phyloP scores from a whole-genome alignment of 2,797 vertebrate species.

The Cossypha dichroa region DNA sequence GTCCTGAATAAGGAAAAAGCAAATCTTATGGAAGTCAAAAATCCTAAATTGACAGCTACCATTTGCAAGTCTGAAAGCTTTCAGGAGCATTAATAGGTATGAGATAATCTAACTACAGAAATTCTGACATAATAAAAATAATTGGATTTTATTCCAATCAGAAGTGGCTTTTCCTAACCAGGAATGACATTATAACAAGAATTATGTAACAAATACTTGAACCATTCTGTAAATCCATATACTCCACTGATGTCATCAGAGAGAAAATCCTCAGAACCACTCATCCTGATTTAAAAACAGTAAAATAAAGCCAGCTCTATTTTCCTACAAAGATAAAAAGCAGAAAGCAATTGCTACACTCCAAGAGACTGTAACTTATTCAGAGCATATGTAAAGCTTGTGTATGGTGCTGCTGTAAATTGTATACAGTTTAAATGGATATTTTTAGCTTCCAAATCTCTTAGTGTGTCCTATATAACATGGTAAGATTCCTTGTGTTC shows the following conservation, averaged over 20 bases:
- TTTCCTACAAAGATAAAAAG: background rate
- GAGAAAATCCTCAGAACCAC: conserved; percentile 12
- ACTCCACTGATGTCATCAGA: background rate
- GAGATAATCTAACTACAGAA: background rate
- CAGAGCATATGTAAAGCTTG: background rate
- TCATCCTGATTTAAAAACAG: conserved; percentile 32
- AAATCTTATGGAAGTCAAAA: background rate
- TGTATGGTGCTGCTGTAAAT: background rate
- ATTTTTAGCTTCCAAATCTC: background rate
- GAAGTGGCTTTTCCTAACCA: background rate
- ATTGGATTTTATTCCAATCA: conserved; percentile 29
- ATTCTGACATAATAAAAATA: background rate
- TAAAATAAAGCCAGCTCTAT: conserved; percentile 15
- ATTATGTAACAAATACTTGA: conserved; percentile 12
- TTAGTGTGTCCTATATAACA: background rate
- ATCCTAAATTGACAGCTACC: background rate
- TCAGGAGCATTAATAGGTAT: background rate
- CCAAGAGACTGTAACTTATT: background rate
- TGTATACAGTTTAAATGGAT: background rate
- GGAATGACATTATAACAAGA: background rate
- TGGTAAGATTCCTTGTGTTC: background rate
- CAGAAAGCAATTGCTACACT: background rate
- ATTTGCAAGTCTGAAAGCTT: background rate
- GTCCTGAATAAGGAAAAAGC: background rate
- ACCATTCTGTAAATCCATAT: background rate